Evolutionary conservation across 2,797 vertebrate species (phyloP).

Genomic region (Nannoperca obscura): DNA sequence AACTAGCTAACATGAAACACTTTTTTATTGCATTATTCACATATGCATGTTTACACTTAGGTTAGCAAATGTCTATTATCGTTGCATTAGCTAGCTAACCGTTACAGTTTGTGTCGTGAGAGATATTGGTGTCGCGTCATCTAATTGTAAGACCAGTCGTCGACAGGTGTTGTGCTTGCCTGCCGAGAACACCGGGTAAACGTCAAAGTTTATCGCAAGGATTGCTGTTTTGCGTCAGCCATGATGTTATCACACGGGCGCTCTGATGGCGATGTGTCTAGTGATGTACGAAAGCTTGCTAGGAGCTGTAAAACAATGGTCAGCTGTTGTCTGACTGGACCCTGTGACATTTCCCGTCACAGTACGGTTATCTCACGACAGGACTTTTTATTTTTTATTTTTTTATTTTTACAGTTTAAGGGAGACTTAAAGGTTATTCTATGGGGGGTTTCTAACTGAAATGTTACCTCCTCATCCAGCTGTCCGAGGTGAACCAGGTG

Average conservation of each 20-base stretch:
- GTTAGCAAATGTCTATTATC: background rate
- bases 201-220: background rate
- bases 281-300: background rate
- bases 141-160: slow-evolving; percentile 1
- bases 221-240: background rate
- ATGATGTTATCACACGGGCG: background rate
- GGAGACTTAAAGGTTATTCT: background rate
- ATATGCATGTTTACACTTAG: background rate
- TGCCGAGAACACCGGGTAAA: background rate
- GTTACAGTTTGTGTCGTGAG: slow-evolving; percentile 43
- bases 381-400: slow-evolving; percentile 18
- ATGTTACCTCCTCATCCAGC: background rate
- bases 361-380: slow-evolving; percentile 49
- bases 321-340: slow-evolving; percentile 30
- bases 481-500: background rate
- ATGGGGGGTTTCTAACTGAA: background rate
- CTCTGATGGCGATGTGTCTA: background rate
- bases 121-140: slow-evolving; percentile 43
- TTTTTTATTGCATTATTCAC: background rate
- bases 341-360: slow-evolving; percentile 3
- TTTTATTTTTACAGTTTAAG: background rate
- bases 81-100: slow-evolving; percentile 18
- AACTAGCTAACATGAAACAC: background rate
- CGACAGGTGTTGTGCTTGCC: background rate
- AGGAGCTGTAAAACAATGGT: slow-evolving; percentile 7